phyloP scores from a whole-genome alignment of 2,888 invertebrate species.

The Thymelicus lineola region DNA sequence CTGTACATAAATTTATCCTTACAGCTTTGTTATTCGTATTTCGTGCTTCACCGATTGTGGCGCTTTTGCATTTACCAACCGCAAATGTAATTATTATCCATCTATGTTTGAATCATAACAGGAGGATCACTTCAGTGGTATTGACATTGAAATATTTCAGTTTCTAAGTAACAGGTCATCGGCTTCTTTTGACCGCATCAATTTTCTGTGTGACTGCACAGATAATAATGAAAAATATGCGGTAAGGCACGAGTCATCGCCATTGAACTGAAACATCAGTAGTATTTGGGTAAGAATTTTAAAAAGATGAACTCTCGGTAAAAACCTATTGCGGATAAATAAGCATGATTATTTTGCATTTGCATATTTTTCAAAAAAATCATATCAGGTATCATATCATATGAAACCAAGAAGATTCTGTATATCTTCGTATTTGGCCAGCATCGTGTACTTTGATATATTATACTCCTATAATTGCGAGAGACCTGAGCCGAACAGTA shows the following conservation, averaged over 20 bases:
- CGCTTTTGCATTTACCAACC: constrained; percentile 52
- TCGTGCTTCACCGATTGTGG: constrained; percentile 18
- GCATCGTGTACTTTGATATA: too few species aligned
- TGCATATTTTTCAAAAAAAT: too few species aligned
- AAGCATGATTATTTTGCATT: background rate
- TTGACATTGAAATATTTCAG: constrained; percentile 62
- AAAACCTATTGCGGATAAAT: background rate
- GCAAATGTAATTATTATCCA: constrained; percentile 42
- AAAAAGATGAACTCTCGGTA: background rate
- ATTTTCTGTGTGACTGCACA: constrained; percentile 76
- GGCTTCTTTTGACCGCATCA: constrained; percentile 68
- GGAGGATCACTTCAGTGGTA: constrained; percentile 51
- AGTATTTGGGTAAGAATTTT: constrained; percentile 41
- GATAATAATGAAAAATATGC: constrained; percentile 48
- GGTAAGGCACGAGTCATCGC: constrained; percentile 74
- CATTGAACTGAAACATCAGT: constrained; percentile 57
- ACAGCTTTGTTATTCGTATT: constrained; percentile 10
- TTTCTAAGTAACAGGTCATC: constrained; percentile 60
- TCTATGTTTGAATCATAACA: constrained; percentile 14
- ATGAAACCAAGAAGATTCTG: too few species aligned
- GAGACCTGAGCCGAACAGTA: too few species aligned
- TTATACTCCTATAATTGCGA: too few species aligned
- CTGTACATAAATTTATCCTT: constrained; percentile 1
- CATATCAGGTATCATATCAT: too few species aligned
- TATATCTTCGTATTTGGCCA: too few species aligned